A percentile compares a stretch with the other conserved stretches of the same genome.
These are phyloP conservation scores for Endomychus coccineus DNA, from an alignment of 2,888 invertebrate genomes.

Conservation along the genomic window DNA sequence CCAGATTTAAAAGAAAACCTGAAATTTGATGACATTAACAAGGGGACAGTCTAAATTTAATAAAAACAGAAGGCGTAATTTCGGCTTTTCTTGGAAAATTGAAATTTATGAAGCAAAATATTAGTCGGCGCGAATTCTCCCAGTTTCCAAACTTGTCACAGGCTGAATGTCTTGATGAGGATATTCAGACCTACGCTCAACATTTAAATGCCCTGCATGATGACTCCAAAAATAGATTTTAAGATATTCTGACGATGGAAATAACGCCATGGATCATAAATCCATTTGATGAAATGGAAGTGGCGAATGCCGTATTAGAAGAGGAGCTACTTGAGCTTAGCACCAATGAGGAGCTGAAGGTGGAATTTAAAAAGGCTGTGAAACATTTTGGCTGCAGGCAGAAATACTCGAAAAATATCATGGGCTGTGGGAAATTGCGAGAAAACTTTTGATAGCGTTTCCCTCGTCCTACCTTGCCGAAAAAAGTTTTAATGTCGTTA, in stretches of 20 bases:
- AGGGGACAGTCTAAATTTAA: slow-evolving; percentile 10
- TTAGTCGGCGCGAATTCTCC: slow-evolving; percentile 9
- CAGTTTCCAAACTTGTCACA: slow-evolving; percentile 11
- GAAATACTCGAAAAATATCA: too few species aligned
- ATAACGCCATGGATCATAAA: slow-evolving; percentile 14
- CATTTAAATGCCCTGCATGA: slow-evolving; percentile 10
- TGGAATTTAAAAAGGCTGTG: too few species aligned
- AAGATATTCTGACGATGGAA: slow-evolving; percentile 10
- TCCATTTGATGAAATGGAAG: slow-evolving; percentile 13
- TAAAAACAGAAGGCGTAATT: slow-evolving; percentile 9
- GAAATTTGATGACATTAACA: slow-evolving; percentile 15
- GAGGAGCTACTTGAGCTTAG: too few species aligned
- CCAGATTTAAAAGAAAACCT: slow-evolving; percentile 14
- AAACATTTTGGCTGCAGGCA: too few species aligned
- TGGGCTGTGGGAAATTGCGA: too few species aligned
- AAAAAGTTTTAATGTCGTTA: too few species aligned
- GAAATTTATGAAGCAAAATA: slow-evolving; percentile 16
- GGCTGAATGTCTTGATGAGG: slow-evolving; percentile 8
- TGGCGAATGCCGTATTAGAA: too few species aligned
- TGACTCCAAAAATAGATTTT: slow-evolving; percentile 12
- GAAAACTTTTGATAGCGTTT: too few species aligned
- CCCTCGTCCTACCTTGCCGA: too few species aligned
- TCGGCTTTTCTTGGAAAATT: slow-evolving; percentile 7
- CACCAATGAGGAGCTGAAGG: too few species aligned
- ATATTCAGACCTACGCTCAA: slow-evolving; percentile 10